Conservation (phyloP, 2,113 vertebrate genomes). For the Stigmatopora nigra region DNA sequence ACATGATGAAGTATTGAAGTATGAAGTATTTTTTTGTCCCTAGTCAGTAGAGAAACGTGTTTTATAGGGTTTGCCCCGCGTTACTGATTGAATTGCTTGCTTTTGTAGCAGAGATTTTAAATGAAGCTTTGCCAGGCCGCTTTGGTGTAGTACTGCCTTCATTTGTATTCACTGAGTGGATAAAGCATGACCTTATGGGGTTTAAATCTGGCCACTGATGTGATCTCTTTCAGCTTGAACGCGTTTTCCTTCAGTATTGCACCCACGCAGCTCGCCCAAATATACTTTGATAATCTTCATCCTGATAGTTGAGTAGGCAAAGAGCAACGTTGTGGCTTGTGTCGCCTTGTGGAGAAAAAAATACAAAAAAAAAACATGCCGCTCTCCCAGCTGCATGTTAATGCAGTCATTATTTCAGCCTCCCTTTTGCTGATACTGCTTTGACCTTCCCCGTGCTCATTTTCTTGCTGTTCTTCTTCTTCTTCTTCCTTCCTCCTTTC, state of each 20-base stretch:
- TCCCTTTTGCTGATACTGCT: slow-evolving; percentile 44
- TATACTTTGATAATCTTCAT: not conserved
- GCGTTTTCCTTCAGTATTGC: not conserved
- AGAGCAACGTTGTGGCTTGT: slow-evolving; percentile 29
- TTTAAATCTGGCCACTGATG: not conserved
- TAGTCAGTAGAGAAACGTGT: not conserved
- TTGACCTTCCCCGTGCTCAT: slow-evolving; percentile 49
- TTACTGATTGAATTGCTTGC: not conserved
- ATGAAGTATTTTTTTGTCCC: not conserved
- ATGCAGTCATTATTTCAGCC: slow-evolving; percentile 56
- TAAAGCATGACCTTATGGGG: not conserved
- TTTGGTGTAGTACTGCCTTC: not conserved
- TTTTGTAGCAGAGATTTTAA: not conserved
- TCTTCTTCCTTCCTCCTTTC: not conserved
- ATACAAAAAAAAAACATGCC: slow-evolving; percentile 39
- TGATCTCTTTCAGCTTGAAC: not conserved
- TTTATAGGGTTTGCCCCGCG: not conserved
- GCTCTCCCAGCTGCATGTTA: slow-evolving; percentile 56
- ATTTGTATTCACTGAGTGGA: not conserved
- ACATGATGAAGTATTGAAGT: no score
- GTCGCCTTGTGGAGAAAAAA: slow-evolving; percentile 28
- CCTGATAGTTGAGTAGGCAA: slow-evolving; percentile 24
- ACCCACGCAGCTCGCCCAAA: not conserved
- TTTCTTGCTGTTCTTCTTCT: not conserved
- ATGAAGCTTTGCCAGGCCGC: not conserved